Conservation (phyloP, 2,113 vertebrate species). For the Empidonax traillii region DNA sequence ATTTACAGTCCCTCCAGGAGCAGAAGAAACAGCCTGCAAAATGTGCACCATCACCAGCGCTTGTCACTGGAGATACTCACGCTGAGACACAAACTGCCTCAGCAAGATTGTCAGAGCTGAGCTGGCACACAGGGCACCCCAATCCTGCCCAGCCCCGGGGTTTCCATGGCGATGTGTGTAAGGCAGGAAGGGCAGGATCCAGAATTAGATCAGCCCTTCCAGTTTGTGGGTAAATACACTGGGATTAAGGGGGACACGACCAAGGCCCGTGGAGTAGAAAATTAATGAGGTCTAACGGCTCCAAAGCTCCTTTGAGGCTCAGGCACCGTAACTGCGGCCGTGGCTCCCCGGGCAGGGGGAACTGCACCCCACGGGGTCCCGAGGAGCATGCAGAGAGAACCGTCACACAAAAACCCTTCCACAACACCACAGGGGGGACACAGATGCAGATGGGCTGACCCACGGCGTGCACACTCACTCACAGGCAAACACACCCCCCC, state of each 20-base stretch:
- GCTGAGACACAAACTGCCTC: background rate
- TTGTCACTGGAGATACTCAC: background rate
- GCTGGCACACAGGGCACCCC: background rate
- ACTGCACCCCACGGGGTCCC: slow-evolving; percentile 45
- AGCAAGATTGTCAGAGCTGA: background rate
- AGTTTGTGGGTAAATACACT: slow-evolving; percentile 46
- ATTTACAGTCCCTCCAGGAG: background rate
- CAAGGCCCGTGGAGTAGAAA: slow-evolving; percentile 27
- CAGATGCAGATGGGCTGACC: background rate
- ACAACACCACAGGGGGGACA: background rate
- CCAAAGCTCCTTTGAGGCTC: slow-evolving; percentile 7
- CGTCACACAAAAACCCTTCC: background rate
- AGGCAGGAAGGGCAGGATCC: background rate
- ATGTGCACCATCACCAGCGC: background rate
- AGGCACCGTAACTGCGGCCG: background rate
- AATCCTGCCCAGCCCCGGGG: background rate
- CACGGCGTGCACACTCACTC: background rate
- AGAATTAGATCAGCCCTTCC: slow-evolving; percentile 42
- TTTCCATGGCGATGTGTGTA: background rate
- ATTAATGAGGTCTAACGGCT: slow-evolving; percentile 28
- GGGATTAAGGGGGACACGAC: slow-evolving; percentile 21
- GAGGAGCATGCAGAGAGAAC: slow-evolving; percentile 15
- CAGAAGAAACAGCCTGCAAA: background rate
- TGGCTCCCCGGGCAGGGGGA: background rate
- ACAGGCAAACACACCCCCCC: background rate